Base-by-base conservation (phyloP, 2,888 invertebrate species). In the Blomia tropicalis region DNA sequence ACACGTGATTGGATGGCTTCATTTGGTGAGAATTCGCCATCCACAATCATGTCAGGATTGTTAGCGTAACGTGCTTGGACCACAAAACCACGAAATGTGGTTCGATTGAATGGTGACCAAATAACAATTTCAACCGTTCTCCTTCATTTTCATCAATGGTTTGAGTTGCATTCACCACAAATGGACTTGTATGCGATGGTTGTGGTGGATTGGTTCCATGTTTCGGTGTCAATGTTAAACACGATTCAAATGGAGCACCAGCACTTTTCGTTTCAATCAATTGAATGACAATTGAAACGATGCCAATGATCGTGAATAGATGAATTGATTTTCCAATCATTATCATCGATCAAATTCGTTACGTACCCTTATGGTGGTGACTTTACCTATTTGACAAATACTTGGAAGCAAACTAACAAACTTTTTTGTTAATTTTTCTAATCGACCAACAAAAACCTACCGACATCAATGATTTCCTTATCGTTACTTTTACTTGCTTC, bases 181-280 rank as follows among this genome's bases (percentile, higher is more conserved):
- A 61, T 17, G 61, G 60, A 22, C 29, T 56, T 3, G 62, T 60
- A 2, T 41, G 14, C 7, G n/a, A n/a, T 14, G 60, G 59, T 43
- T 64, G 64, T 19, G 29, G 17, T 23, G 63, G 43, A 30, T 36
- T 25, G 11, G 32, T 23, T 22, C 62, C 43, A 47, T 64, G 64
- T n/a, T 43, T 25, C 11, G 64, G 64, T 2, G 43, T 58, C 43
- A 64, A 27, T 3, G 31, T 54, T n/a, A 32, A 22, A 19, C 64
- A 64, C 1, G 58, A 36, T 14, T 27, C 29, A 25, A 47, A 47
- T 17, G 64, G 64, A 25, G 64, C 64, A 47, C 64, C 64, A 7
- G 11, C 63, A 23, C 51, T 19, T 47, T 27, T 22, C 7, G 23
- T 27, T n/a, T 41, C 41, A n/a, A 41, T n/a, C 41, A 17, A n/a